Percentiles rank a stretch among this genome's conserved stretches.
These are phyloP conservation scores for Encarsia formosa DNA, from an alignment of 2,888 invertebrate species.

Conservation along the genomic window DNA sequence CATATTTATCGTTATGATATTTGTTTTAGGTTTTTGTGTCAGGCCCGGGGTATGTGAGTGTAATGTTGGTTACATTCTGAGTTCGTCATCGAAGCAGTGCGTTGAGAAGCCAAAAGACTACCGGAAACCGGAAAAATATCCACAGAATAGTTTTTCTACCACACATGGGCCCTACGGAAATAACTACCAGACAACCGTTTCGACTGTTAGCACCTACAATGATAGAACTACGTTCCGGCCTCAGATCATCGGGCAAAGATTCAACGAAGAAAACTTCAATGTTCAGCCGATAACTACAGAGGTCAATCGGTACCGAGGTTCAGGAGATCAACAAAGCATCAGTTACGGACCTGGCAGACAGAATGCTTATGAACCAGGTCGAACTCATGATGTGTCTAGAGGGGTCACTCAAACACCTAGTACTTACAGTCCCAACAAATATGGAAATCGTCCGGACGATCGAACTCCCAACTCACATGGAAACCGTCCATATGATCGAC, in stretches of 20 bases:
- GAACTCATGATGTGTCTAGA: not conserved
- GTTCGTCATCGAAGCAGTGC: not conserved
- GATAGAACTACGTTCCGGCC: no score
- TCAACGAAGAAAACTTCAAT: no score
- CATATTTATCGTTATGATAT: no score
- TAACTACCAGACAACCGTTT: not conserved
- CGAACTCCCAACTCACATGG: no score
- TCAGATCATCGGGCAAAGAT: no score
- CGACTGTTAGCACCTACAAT: no score
- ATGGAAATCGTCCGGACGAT: no score
- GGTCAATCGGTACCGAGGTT: not conserved
- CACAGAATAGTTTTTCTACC: not conserved
- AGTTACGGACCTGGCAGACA: not conserved
- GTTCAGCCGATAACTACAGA: not conserved
- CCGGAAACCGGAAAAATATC: not conserved
- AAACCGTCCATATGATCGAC: no score
- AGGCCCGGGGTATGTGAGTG: conserved; percentile 58
- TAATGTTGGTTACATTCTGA: conserved; percentile 47
- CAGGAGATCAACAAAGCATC: not conserved
- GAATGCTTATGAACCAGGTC: not conserved
- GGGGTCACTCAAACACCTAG: not conserved
- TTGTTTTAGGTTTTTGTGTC: no score
- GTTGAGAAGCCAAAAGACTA: not conserved
- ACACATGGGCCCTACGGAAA: not conserved
- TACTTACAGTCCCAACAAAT: not conserved